Percentiles rank a stretch among this genome's conserved stretches.
Evolutionary conservation across 2,888 invertebrate species (phyloP).

Genomic region (Orchesellides sinensis): DNA sequence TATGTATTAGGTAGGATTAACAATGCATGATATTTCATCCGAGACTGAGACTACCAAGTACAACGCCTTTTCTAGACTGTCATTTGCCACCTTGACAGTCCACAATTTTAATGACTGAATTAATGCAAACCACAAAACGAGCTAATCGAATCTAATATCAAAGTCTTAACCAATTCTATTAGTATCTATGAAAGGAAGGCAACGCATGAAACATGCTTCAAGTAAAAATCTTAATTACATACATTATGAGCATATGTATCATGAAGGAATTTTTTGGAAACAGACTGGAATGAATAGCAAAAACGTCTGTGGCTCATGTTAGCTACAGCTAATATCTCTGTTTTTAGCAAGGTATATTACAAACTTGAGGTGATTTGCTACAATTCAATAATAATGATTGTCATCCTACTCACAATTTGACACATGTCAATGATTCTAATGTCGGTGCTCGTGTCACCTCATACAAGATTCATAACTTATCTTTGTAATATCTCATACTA

Average conservation of each 20-base stretch:
- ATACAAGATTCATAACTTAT: slow-evolving; percentile 6
- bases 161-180: too few species aligned
- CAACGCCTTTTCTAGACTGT: slow-evolving; percentile 29
- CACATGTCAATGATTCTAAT: slow-evolving; percentile 28
- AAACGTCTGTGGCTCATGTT: background rate
- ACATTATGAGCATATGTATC: too few species aligned
- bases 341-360: background rate
- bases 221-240: background rate
- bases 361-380: background rate
- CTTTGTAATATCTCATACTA: background rate
- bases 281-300: background rate
- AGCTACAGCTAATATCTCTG: background rate
- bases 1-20: background rate
- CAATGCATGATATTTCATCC: slow-evolving; percentile 37
- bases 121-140: background rate
- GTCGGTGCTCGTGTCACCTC: slow-evolving; percentile 24
- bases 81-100: slow-evolving; percentile 44
- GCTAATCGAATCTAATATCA: background rate
- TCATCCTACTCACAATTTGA: background rate
- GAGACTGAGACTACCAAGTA: too few species aligned
- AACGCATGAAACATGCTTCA: too few species aligned
- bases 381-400: too few species aligned
- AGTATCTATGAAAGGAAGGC: too few species aligned
- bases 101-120: too few species aligned
- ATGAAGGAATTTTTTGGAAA: too few species aligned